These are phyloP conservation scores for Epinephelus coioides DNA, from an alignment of 2,797 vertebrate species.

Conservation along the genomic window DNA sequence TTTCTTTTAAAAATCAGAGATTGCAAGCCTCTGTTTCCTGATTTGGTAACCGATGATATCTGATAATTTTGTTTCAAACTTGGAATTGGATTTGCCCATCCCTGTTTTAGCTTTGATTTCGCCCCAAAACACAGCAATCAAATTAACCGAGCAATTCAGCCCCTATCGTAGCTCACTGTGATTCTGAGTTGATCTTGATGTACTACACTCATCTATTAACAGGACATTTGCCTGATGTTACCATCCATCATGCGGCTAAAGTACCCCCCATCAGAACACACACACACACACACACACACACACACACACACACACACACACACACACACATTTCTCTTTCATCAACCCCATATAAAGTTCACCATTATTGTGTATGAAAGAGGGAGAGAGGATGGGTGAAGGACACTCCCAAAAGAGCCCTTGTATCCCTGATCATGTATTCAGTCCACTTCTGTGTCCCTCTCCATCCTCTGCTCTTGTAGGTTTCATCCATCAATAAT, in stretches of 20 bases:
- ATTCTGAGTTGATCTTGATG: slow-evolving; percentile 53
- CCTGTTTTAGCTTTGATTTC: slow-evolving; percentile 57
- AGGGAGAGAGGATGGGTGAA: slow-evolving; percentile 45
- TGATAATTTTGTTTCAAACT: slow-evolving; percentile 38
- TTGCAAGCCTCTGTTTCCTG: slow-evolving; percentile 40
- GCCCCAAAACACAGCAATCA: slow-evolving; percentile 46
- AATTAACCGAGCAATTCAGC: slow-evolving; percentile 37
- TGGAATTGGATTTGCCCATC: slow-evolving; percentile 43
- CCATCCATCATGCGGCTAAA: slow-evolving; percentile 53
- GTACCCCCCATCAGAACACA: background rate
- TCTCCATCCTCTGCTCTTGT: slow-evolving; percentile 52
- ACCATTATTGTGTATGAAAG: slow-evolving; percentile 15
- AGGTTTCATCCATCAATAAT: slow-evolving; percentile 73
- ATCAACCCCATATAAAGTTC: slow-evolving; percentile 31
- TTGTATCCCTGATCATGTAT: slow-evolving; percentile 57
- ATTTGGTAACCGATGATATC: slow-evolving; percentile 26
- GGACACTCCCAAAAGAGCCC: slow-evolving; percentile 63
- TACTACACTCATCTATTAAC: slow-evolving; percentile 52
- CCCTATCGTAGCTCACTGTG: slow-evolving; percentile 11
- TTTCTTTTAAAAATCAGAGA: slow-evolving; percentile 15
- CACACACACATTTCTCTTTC: slow-evolving; percentile 25
- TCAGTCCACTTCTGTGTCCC: slow-evolving; percentile 59
- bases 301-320: slow-evolving; percentile 9
- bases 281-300: slow-evolving; percentile 5
- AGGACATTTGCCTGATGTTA: slow-evolving; percentile 45